Evolutionary conservation across 2,113 vertebrate species (phyloP), one percentile per base, ranked within the genome.

Genomic region (Sturnira hondurensis): DNA sequence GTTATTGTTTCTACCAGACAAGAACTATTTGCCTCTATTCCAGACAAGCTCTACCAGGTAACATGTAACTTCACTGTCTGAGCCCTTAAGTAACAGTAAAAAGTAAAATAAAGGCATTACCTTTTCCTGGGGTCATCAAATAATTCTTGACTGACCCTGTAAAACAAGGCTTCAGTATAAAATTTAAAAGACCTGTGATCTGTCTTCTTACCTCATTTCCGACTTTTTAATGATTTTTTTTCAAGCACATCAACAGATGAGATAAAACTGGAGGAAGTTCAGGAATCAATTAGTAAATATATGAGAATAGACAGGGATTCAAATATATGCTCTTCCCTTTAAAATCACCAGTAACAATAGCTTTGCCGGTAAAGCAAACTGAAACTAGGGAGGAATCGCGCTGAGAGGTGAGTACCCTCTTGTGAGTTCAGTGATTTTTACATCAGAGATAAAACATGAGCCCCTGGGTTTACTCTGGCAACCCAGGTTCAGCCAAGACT

Each of bases 371-470:
- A 67, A 86, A 74, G 31, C n/a, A 67, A 87, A 84, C 81, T 52
- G 74, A 89, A 63, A 78, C n/a, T 38, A 73, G 67, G 80, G 11
- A 82, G 19, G 41, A 65, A 77, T 38, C 31, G 63, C 70, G 58
- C 80, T 84, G 91, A n/a, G 76, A 86, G 41, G 28, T 19, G 43
- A 77, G 52, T 33, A 41, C 52, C 24, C 73, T 50, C 47, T 19
- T 36, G 76, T n/a, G 31, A 91, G 47, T n/a, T 67, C 70, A 31
- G n/a, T 67, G 41, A 74, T 78, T 88, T 91, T 24, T 5, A 16
- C 70, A 70, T 93, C 36, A 56, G 88, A 85, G 76, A 81, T 89
- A 81, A 89, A 67, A 92, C 89, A 12, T 65, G 67, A 92, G 70
- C 38, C 43, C 76, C 43, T 11, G 26, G 47, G 9, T 68, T 67